Percentiles rank a stretch among this genome's conserved stretches.
Evolutionary conservation across 1,140 invertebrate genomes (phyloP).

Genomic region (Ruditapes philippinarum): DNA sequence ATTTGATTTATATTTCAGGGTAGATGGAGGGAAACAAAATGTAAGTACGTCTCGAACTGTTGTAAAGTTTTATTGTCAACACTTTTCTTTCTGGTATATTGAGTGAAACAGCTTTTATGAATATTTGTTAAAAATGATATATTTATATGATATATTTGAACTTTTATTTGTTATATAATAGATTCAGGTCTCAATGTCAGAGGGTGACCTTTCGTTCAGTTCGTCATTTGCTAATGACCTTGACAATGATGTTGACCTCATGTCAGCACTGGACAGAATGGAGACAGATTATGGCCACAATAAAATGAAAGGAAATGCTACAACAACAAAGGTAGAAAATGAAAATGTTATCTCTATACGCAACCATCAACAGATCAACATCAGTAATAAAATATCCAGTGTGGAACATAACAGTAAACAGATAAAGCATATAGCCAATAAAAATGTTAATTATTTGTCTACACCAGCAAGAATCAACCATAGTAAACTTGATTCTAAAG

Average conservation of each 20-base stretch:
- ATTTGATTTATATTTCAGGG: too few species aligned
- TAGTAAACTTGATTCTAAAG: background rate
- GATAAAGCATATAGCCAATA: background rate
- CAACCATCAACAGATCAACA: background rate
- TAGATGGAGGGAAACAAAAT: too few species aligned
- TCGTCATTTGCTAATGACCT: constrained; percentile 72
- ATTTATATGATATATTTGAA: too few species aligned
- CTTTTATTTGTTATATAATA: too few species aligned
- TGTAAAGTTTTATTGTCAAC: too few species aligned
- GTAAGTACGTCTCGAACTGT: too few species aligned
- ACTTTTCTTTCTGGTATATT: too few species aligned
- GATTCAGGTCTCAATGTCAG: background rate
- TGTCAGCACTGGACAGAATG: constrained; percentile 73
- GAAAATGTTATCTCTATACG: background rate
- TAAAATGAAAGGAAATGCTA: background rate
- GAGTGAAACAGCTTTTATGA: too few species aligned
- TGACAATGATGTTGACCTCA: constrained; percentile 68
- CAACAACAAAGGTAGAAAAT: background rate
- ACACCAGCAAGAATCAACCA: background rate
- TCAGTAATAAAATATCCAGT: background rate
- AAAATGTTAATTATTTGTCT: background rate
- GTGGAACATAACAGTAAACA: background rate
- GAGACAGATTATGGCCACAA: constrained; percentile 64
- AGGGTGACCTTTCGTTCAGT: constrained; percentile 60
- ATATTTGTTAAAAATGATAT: too few species aligned